Evolutionary conservation across 2,888 invertebrate genomes (phyloP).

Genomic region (Stomorhina lunata): DNA sequence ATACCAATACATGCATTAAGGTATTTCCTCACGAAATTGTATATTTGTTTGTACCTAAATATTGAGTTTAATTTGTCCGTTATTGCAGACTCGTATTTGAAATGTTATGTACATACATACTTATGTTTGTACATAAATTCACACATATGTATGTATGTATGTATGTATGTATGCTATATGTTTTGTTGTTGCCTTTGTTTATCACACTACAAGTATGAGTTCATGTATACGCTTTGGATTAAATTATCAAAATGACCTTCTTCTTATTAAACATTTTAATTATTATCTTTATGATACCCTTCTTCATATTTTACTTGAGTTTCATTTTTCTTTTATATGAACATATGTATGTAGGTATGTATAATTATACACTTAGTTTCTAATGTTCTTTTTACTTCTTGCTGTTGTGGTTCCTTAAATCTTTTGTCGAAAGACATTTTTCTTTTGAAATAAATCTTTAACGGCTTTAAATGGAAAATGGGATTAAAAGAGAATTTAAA

Average conservation of each 20-base stretch:
- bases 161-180: too few species aligned
- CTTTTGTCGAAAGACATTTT: background rate
- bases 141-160: too few species aligned
- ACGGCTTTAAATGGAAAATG: slow-evolving; percentile 5
- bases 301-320: background rate
- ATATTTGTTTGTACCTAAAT: background rate
- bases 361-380: too few species aligned
- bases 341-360: too few species aligned
- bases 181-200: slow-evolving; percentile 15
- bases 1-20: slow-evolving; percentile 16
- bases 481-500: slow-evolving; percentile 22
- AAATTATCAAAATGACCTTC: slow-evolving; percentile 60
- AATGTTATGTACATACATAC: background rate
- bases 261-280: slow-evolving; percentile 37
- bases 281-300: slow-evolving; percentile 25
- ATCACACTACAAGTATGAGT: background rate
- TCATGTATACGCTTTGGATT: slow-evolving; percentile 9
- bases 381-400: background rate
- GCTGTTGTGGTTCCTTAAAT: background rate
- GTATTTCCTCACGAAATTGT: slow-evolving; percentile 60
- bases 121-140: too few species aligned
- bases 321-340: slow-evolving; percentile 2
- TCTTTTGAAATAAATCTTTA: slow-evolving; percentile 29
- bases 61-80: background rate
- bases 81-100: background rate